A percentile compares a stretch with the other conserved stretches of the same genome.
These are phyloP conservation scores for Drosophila santomea DNA, from an alignment of 1,140 invertebrate genomes.

Conservation along the genomic window DNA sequence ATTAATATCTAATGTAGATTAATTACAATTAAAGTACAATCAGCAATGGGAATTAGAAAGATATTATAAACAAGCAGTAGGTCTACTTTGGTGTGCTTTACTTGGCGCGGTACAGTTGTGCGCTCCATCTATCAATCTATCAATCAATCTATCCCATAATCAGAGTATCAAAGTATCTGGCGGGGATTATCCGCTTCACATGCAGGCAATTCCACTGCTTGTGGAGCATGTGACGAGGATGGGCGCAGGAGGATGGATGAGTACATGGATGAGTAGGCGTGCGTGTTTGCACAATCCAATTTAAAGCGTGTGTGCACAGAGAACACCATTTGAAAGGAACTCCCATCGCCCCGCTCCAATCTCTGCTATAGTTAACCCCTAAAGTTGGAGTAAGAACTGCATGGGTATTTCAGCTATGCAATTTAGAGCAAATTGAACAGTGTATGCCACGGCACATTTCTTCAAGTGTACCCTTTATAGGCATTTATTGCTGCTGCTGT, in stretches of 20 bases:
- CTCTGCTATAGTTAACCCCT: too few species aligned
- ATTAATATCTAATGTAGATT: slow-evolving; percentile 2
- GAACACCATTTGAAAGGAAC: not conserved
- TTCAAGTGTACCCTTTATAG: slow-evolving; percentile 8
- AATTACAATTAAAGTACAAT: slow-evolving; percentile 2
- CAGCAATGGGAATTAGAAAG: not conserved
- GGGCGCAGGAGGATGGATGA: not conserved
- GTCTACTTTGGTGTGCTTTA: not conserved
- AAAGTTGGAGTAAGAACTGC: too few species aligned
- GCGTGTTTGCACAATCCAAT: slow-evolving; percentile 1
- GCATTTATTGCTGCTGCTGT: slow-evolving; percentile 25
- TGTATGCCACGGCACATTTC: not conserved
- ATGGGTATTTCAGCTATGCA: too few species aligned
- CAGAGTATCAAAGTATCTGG: not conserved
- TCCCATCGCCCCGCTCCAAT: too few species aligned
- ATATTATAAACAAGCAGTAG: slow-evolving; percentile 6
- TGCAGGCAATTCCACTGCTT: slow-evolving; percentile 24
- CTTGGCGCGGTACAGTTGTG: not conserved
- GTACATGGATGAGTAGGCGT: not conserved
- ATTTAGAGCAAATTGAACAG: too few species aligned
- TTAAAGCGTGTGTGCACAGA: not conserved
- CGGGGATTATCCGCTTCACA: not conserved
- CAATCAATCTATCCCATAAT: not conserved
- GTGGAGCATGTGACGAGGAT: not conserved
- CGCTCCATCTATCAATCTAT: not conserved